phyloP scores from a whole-genome alignment of 2,113 vertebrate species.

The Perca fluviatilis region DNA sequence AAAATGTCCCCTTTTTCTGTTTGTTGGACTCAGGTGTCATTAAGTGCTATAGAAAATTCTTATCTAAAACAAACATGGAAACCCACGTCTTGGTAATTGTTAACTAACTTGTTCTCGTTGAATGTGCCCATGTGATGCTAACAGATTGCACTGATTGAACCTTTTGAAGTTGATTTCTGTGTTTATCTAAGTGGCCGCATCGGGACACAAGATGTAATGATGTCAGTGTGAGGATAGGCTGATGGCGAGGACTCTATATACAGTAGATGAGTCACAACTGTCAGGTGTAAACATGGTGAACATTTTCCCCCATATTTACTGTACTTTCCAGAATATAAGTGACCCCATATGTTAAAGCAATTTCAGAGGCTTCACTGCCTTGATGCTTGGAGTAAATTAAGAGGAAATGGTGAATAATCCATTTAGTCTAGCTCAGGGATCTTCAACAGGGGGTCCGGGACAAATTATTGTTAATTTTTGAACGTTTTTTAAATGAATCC shows the following conservation, averaged over 20 bases:
- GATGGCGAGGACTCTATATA: neutral
- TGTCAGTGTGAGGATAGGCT: neutral
- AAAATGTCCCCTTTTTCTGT: constrained; percentile 7
- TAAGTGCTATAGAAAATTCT: neutral
- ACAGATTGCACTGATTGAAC: neutral
- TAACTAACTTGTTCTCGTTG: neutral
- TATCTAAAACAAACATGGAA: constrained; percentile 36
- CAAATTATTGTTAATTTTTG: too few species aligned
- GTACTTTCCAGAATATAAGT: neutral
- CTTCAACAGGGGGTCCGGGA: too few species aligned
- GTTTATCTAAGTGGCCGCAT: constrained; percentile 9
- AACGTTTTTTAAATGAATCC: too few species aligned
- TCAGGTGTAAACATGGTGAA: neutral
- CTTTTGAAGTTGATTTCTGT: neutral
- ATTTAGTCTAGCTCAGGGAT: neutral
- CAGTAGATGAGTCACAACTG: neutral
- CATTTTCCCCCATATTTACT: neutral
- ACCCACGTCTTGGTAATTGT: neutral
- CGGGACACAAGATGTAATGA: neutral
- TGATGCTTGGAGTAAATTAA: neutral
- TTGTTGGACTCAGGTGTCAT: constrained; percentile 6
- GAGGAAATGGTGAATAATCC: neutral
- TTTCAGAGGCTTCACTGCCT: neutral
- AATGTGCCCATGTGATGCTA: neutral
- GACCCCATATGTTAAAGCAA: neutral